These are phyloP conservation scores for Penaeus japonicus DNA, from an alignment of 1,140 invertebrate genomes.

Conservation along the genomic window DNA sequence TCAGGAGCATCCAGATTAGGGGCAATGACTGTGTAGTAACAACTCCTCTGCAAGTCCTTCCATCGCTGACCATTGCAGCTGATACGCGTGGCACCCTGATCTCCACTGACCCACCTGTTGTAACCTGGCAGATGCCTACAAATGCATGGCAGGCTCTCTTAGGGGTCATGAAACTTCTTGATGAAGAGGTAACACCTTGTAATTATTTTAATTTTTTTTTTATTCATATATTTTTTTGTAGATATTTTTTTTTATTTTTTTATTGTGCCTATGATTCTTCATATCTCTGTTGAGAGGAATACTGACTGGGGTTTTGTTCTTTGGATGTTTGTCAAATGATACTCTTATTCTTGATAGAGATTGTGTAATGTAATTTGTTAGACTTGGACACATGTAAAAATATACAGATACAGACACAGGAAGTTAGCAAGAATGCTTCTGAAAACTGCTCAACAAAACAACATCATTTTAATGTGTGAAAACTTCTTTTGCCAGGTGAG, in stretches of 20 bases:
- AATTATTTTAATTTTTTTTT: neutral
- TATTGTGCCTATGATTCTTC: neutral
- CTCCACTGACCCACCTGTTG: neutral
- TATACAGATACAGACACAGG: too few relatives aligned
- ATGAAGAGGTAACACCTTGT: constrained; percentile 19
- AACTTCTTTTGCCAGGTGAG: constrained; percentile 15
- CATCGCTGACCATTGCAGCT: constrained; percentile 19
- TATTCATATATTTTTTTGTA: neutral
- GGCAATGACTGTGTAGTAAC: constrained; percentile 31
- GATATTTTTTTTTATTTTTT: neutral
- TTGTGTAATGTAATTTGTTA: too few relatives aligned
- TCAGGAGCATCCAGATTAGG: constrained; percentile 16
- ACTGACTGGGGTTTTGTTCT: too few relatives aligned
- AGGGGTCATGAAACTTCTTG: constrained; percentile 30
- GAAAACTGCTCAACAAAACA: too few relatives aligned
- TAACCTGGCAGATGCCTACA: constrained; percentile 39
- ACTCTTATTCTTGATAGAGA: too few relatives aligned
- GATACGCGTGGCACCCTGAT: constrained; percentile 34
- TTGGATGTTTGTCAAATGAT: too few relatives aligned
- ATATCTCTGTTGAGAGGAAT: neutral
- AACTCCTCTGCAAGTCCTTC: constrained; percentile 33
- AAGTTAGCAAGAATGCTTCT: too few relatives aligned
- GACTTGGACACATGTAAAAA: too few relatives aligned
- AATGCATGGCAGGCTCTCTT: constrained; percentile 52
- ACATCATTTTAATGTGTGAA: neutral